A percentile compares a stretch with the other conserved stretches of the same genome.
Conservation (phyloP, 2,797 vertebrate species). For the Hipposideros larvatus region DNA sequence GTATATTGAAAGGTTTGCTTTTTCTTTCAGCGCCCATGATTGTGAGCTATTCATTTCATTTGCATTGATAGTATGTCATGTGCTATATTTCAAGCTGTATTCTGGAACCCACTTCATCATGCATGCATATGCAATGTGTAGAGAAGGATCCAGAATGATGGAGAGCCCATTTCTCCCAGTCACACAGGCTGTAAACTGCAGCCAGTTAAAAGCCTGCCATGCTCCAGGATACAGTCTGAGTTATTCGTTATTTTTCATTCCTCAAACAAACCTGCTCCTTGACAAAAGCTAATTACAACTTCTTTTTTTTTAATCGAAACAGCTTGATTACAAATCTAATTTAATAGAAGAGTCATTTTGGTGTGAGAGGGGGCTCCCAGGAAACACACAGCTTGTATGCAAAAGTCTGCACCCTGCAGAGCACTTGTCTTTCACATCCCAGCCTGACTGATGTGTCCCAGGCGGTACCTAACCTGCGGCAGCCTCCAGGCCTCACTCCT, state of each 20-base stretch:
- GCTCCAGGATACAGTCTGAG: background rate
- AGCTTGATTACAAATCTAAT: background rate
- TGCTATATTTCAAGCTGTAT: background rate
- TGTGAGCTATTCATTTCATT: conserved; percentile 15
- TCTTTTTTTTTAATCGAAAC: background rate
- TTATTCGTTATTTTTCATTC: conserved; percentile 54
- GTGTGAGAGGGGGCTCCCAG: background rate
- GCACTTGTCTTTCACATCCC: accelerated
- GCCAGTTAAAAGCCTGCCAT: conserved; percentile 35
- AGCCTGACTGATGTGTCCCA: background rate
- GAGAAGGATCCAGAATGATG: background rate
- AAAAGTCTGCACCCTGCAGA: background rate
- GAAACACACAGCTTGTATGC: background rate
- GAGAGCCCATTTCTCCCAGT: conserved; percentile 39
- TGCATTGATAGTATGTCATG: background rate
- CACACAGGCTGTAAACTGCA: background rate
- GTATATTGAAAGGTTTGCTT: conserved; percentile 58
- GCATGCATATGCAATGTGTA: background rate
- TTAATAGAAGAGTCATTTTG: background rate
- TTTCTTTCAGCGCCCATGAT: background rate
- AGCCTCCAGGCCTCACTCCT: background rate
- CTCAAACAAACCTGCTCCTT: background rate
- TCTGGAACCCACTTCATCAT: background rate
- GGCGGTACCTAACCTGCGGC: too few relatives aligned
- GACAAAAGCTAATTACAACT: background rate